Base-by-base conservation (phyloP, 2,888 invertebrate species). In the Gastracanthus pulcherrimus region DNA sequence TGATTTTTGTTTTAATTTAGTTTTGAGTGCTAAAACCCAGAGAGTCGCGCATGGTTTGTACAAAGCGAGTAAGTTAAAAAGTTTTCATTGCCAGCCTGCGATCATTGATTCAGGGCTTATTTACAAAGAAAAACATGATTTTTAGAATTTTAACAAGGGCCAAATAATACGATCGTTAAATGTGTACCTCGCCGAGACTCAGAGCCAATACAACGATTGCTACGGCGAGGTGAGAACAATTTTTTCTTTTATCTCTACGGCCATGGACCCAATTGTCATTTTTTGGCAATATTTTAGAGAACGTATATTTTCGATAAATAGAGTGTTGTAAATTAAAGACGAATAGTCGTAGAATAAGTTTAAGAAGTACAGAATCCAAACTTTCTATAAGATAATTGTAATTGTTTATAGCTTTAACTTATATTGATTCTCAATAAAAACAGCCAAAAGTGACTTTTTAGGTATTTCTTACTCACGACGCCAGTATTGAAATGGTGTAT, bases 171-270 rank as follows among this genome's bases (percentile, higher is more conserved):
- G 86, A 77, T 79, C 82, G 55, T 83, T 90, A 81, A 86, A 83
- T 71, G 75, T 89, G 38, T 86, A 85, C 66, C 84, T 88, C 16
- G 87, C 87, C 62, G 90, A 90, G 82, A 88, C 86, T 34, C 88
- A 90, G 83, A 86, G 85, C 51, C 90, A 90, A 69, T 91, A 90
- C 82, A 87, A 85, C 81, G 88, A 90, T 76, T 90, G 90, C 81
- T 90, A 87, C 48, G 84, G 87, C 16, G 89, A 91, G 88, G 90
- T 90, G 84, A 81, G 84, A 69, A 2, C 58, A 13, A 45, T 26
- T 19, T 66, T 38, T 41, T 13, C 26, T 16, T 48, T 34, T 69
- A 3, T 19, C 2, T 26, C 64, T 11, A 36, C 62, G 34, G 0
- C 16, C 16, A 45, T 16, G 13, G 45, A 45, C n/a, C n/a, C n/a